Conservation (phyloP, 2,888 invertebrate species). For the Lithophane semibrunnea region DNA sequence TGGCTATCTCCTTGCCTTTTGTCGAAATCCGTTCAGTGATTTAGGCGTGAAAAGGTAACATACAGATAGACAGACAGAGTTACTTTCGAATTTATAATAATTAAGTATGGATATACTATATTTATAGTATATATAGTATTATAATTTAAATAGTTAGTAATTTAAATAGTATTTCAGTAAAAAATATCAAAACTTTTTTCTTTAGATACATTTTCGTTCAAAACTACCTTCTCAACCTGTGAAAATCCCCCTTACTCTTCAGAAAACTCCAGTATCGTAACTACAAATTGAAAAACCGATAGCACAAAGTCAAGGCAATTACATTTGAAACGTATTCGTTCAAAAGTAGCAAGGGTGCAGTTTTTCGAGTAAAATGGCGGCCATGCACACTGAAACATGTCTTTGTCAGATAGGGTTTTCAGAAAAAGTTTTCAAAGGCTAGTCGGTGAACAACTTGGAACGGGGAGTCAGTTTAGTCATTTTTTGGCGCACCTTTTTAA, state of each 20-base stretch:
- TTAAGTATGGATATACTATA: too few species aligned
- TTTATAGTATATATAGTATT: too few species aligned
- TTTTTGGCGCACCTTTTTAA: slow-evolving; percentile 57
- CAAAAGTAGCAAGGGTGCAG: slow-evolving; percentile 46
- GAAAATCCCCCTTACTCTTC: not conserved
- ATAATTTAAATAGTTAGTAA: too few species aligned
- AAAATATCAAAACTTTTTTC: not conserved
- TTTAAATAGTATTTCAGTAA: not conserved
- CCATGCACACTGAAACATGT: slow-evolving; percentile 56
- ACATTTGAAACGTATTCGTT: slow-evolving; percentile 44
- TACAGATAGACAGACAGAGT: too few species aligned
- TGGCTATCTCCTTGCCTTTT: too few species aligned
- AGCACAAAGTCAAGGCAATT: slow-evolving; percentile 51
- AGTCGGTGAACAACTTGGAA: slow-evolving; percentile 44
- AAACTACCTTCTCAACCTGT: not conserved
- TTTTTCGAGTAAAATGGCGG: slow-evolving; percentile 52
- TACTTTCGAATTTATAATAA: too few species aligned
- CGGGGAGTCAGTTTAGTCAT: slow-evolving; percentile 46
- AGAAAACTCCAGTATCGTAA: not conserved
- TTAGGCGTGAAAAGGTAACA: too few species aligned
- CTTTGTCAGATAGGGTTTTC: slow-evolving; percentile 64
- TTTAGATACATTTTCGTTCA: not conserved
- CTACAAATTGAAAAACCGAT: slow-evolving; percentile 1
- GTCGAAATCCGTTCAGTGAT: too few species aligned
- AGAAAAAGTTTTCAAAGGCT: slow-evolving; percentile 67